phyloP scores from a whole-genome alignment of 2,113 vertebrate genomes.

The Notarius lentiginosus region DNA sequence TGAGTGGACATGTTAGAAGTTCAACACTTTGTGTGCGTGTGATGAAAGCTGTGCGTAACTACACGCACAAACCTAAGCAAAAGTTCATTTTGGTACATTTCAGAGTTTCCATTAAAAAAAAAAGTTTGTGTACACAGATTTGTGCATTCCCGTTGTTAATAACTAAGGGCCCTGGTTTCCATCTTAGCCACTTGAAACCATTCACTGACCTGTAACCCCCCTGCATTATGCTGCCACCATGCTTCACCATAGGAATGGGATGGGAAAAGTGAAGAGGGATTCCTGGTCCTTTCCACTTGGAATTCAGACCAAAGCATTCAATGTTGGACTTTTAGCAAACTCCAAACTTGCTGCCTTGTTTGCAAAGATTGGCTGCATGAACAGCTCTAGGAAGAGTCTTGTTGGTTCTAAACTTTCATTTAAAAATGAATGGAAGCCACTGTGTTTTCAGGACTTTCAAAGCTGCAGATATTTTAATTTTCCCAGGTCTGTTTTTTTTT shows the following conservation, averaged over 20 bases:
- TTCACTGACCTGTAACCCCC: neutral
- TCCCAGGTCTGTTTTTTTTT: neutral
- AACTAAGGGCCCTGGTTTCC: neutral
- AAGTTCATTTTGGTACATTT: neutral
- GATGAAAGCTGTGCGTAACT: neutral
- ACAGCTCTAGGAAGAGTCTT: neutral
- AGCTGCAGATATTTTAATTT: neutral
- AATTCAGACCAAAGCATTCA: neutral
- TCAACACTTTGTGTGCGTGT: neutral
- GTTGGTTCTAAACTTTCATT: neutral
- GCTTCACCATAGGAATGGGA: neutral
- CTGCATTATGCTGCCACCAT: neutral
- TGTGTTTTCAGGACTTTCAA: neutral
- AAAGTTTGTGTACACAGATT: neutral
- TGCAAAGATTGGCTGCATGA: neutral
- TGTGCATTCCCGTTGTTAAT: neutral
- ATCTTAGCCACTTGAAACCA: neutral
- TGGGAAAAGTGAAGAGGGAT: neutral
- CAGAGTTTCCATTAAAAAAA: neutral
- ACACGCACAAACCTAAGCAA: neutral
- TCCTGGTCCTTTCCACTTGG: neutral
- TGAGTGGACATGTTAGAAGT: neutral
- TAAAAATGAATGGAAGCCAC: neutral
- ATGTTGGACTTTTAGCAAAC: neutral
- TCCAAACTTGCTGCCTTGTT: neutral